Evolutionary conservation across 2,888 invertebrate species (phyloP).

Genomic region (Cephus pygmeus): DNA sequence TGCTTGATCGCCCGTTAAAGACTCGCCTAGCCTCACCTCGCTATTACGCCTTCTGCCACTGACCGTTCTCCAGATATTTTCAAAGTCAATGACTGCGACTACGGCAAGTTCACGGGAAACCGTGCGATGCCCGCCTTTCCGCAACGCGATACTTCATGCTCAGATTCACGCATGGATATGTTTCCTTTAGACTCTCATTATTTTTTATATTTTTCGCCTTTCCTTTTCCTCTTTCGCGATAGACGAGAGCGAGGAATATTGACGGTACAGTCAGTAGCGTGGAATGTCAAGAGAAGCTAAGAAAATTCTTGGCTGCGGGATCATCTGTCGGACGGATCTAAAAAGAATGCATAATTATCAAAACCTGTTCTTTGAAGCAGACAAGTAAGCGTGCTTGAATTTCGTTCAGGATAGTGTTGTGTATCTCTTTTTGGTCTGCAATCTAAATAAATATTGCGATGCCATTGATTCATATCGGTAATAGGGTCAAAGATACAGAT

Average conservation of each 20-base stretch:
- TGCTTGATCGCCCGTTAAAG: slow-evolving; percentile 50
- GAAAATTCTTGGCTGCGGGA: not conserved
- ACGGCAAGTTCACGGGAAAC: slow-evolving; percentile 32
- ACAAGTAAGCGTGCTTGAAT: not conserved
- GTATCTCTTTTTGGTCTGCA: not conserved
- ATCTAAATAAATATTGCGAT: not conserved
- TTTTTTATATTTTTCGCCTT: not conserved
- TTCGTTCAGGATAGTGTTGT: not conserved
- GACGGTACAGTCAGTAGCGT: not conserved
- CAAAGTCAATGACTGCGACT: slow-evolving; percentile 48
- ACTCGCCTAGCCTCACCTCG: slow-evolving; percentile 39
- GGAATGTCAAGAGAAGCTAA: not conserved
- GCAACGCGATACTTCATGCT: not conserved
- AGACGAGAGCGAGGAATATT: not conserved
- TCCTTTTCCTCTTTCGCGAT: not conserved
- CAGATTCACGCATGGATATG: not conserved
- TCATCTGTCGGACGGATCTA: not conserved
- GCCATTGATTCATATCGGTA: not conserved
- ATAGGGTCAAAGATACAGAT: not conserved
- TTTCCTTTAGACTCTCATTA: not conserved
- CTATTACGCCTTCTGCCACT: slow-evolving; percentile 30
- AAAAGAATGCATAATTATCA: not conserved
- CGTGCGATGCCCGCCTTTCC: not conserved
- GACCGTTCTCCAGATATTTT: slow-evolving; percentile 48
- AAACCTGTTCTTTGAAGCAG: not conserved